Evolutionary conservation across 30 jellyfish, hydroid and myxozoan genomes (phyloP), one percentile per base, ranked within the genome.

Genomic region (Pseudorhiza aurosa): DNA sequence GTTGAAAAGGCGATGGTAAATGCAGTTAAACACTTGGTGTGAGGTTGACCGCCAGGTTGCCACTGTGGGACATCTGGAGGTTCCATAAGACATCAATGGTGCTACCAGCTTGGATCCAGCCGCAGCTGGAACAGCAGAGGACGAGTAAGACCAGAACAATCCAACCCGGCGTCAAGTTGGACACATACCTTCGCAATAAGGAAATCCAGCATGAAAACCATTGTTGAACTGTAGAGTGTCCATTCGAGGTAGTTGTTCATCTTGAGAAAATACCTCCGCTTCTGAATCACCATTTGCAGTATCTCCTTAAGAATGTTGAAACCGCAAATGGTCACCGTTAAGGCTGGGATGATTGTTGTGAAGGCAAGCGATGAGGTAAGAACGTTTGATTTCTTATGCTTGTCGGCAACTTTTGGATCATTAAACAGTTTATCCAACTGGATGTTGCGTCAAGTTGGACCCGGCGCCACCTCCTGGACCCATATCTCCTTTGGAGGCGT

Each of bases 201-300:
- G 32, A 77, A 92, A 17, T 96, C 85, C 44, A 85, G 7, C 96
- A 92, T 85, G 64, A 92, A 92, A 4, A 84, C 74, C 44, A 92
- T 6, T 10, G 98, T 92, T 1, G 96, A 77, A 17, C 79, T 31
- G 71, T 92, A 92, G 25, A 92, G 83, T 3, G 85, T 37, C 87
- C 87, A 57, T 58, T 92, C 98, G 43, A 92, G 45, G 90, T 85
- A 85, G 68, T 92, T 92, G 73, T 44, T 62, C 12, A 73, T 68
- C 44, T 85, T 89, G 27, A 47, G 45, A 46, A 92, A 85, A 72
- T 92, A 92, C 33, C 75, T 45, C 77, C 50, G 14, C 44, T 89
- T 30, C 25, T 85, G 91, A 7, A 67, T 12, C 17, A 59, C 29
- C 80, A 75, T 22, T 44, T 92, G 96, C n/a, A 84, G 4, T 12